These are phyloP conservation scores for Drosophila virilis DNA, from an alignment of 1,140 invertebrate species.

Conservation along the genomic window DNA sequence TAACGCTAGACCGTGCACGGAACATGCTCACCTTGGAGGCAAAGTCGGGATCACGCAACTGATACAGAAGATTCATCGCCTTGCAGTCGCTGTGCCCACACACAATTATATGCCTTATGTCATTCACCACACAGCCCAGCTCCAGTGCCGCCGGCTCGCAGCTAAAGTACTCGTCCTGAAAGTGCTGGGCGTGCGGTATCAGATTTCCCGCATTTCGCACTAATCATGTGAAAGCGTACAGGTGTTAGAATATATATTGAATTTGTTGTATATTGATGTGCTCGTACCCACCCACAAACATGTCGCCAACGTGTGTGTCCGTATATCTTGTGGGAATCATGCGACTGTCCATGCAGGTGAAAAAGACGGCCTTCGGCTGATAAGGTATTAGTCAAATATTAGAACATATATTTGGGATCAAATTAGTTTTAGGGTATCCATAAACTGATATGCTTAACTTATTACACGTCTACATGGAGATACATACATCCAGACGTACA, in stretches of 20 bases:
- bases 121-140: slow-evolving; percentile 96
- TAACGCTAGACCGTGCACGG: neutral
- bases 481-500: no score
- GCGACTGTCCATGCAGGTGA: slow-evolving; percentile 98
- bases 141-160: slow-evolving; percentile 98
- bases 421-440: no score
- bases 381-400: slow-evolving; percentile 51
- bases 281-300: slow-evolving; percentile 93
- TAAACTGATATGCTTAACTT: neutral
- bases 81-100: slow-evolving; percentile 99
- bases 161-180: slow-evolving; percentile 93
- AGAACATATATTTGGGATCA: slow-evolving; percentile 44
- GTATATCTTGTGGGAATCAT: slow-evolving; percentile 98
- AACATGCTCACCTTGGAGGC: slow-evolving; percentile 87
- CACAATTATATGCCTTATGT: slow-evolving; percentile 96
- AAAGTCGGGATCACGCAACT: slow-evolving; percentile 91
- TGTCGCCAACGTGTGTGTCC: slow-evolving; percentile 97
- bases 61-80: slow-evolving; percentile 97
- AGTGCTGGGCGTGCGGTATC: slow-evolving; percentile 95
- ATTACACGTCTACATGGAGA: no score
- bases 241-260: slow-evolving; percentile 31
- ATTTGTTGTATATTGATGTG: slow-evolving; percentile 3
- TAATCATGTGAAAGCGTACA: slow-evolving; percentile 77
- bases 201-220: slow-evolving; percentile 97
- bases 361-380: slow-evolving; percentile 97